A percentile compares a stretch with the other conserved stretches of the same genome.
Evolutionary conservation across 1,140 invertebrate genomes (phyloP).

Genomic region (Monomorium pharaonis): DNA sequence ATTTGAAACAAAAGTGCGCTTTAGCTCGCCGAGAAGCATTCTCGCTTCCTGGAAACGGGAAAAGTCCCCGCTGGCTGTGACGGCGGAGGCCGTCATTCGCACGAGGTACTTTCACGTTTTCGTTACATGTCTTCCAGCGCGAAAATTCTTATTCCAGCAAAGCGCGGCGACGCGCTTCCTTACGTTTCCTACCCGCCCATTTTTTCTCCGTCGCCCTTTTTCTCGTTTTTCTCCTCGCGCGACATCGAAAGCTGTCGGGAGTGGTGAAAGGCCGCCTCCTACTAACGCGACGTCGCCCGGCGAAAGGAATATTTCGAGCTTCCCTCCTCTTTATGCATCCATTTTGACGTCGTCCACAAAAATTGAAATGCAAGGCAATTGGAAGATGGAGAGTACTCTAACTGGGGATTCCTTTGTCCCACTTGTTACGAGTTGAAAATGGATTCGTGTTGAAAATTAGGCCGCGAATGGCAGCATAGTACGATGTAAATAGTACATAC

Average conservation of each 20-base stretch:
- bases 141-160: constrained; percentile 65
- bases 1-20: neutral
- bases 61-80: constrained; percentile 39
- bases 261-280: constrained; percentile 27
- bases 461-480: neutral
- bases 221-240: constrained; percentile 51
- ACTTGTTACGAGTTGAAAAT: constrained; percentile 32
- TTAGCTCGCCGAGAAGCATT: neutral
- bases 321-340: constrained; percentile 66
- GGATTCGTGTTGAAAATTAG: constrained; percentile 31
- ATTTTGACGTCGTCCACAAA: constrained; percentile 72
- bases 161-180: constrained; percentile 27
- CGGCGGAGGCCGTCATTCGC: constrained; percentile 56
- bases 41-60: neutral
- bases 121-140: constrained; percentile 33
- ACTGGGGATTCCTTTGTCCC: constrained; percentile 34
- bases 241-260: constrained; percentile 67
- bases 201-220: constrained; percentile 38
- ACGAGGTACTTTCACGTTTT: constrained; percentile 48
- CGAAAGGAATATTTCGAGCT: constrained; percentile 50
- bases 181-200: constrained; percentile 19
- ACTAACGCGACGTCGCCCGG: neutral
- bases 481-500: constrained; percentile 24
- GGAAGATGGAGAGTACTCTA: constrained; percentile 68
- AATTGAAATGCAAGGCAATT: constrained; percentile 71